Conservation (phyloP, 2,113 vertebrate species). For the Phalacrocorax brasilianus region DNA sequence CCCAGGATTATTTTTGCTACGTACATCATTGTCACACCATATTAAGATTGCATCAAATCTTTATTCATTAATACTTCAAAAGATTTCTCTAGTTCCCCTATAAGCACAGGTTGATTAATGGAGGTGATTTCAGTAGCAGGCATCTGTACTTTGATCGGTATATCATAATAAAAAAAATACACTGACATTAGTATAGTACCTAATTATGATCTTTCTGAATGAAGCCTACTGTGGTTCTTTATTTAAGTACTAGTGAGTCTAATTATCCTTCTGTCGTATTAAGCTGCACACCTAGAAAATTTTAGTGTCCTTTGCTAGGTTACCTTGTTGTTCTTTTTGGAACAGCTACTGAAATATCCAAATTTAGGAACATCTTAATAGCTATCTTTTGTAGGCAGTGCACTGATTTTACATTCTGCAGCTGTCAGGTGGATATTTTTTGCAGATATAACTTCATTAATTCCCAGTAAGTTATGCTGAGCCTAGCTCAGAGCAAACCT, state of each 20-base stretch:
- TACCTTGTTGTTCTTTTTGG: not conserved
- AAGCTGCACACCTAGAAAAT: not conserved
- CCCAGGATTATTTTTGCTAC: not conserved
- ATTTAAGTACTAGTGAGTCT: not conserved
- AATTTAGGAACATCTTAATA: not conserved
- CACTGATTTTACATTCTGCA: not conserved
- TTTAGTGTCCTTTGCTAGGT: not conserved
- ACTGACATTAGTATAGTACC: not conserved
- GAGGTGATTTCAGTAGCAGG: not conserved
- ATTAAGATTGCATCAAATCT: not conserved
- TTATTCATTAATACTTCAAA: not conserved
- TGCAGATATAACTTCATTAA: not conserved
- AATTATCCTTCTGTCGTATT: not conserved
- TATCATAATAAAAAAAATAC: not conserved
- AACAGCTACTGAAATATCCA: not conserved
- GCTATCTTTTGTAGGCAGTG: not conserved
- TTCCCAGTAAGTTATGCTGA: not conserved
- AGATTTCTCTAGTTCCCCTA: not conserved
- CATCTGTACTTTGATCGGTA: not conserved
- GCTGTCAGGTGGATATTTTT: not conserved
- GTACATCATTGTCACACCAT: not conserved
- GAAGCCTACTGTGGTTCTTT: not conserved
- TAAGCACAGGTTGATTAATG: not conserved
- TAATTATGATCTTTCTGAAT: not conserved
- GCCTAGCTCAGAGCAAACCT: not conserved